A percentile compares a stretch with the other conserved stretches of the same genome.
Conservation (phyloP, 2,888 invertebrate species). For the Frankliniella intonsa region DNA sequence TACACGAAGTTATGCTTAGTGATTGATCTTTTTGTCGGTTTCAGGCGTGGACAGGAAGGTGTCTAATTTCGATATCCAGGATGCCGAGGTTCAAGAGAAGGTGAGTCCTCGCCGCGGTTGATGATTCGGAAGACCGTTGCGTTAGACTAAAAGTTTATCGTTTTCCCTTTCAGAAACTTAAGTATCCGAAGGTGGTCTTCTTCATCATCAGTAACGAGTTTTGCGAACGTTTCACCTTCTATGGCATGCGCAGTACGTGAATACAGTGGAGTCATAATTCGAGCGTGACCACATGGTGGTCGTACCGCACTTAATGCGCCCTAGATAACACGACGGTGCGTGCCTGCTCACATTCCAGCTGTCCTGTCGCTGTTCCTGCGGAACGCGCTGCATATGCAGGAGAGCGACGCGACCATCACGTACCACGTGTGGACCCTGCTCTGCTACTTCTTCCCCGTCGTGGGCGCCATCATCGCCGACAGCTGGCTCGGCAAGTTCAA, state of each 20-base stretch:
- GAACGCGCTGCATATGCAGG: constrained; percentile 66
- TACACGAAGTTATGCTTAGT: too few relatives aligned
- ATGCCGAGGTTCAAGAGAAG: too few relatives aligned
- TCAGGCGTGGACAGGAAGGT: too few relatives aligned
- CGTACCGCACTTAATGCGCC: not conserved
- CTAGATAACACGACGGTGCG: too few relatives aligned
- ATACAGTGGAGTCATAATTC: not conserved
- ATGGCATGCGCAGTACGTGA: constrained; percentile 91
- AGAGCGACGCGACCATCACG: constrained; percentile 73
- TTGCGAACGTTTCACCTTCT: constrained; percentile 94
- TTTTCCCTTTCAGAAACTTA: constrained; percentile 55
- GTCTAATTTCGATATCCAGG: too few relatives aligned
- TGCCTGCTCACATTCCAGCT: constrained; percentile 61
- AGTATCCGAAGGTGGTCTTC: constrained; percentile 82
- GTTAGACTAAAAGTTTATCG: not conserved
- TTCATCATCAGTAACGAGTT: constrained; percentile 97
- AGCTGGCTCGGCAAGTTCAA: constrained; percentile 86
- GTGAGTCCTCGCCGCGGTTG: too few relatives aligned
- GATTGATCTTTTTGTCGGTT: too few relatives aligned
- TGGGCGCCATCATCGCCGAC: constrained; percentile 93
- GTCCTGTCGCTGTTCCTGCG: constrained; percentile 84
- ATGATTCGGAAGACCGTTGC: too few relatives aligned
- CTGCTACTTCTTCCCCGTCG: constrained; percentile 80
- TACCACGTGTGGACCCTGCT: constrained; percentile 87
- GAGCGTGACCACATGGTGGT: not conserved